A percentile compares a stretch with the other conserved stretches of the same genome.
These are phyloP conservation scores for Graptemys geographica DNA, from an alignment of 2,797 vertebrate species.

Conservation along the genomic window DNA sequence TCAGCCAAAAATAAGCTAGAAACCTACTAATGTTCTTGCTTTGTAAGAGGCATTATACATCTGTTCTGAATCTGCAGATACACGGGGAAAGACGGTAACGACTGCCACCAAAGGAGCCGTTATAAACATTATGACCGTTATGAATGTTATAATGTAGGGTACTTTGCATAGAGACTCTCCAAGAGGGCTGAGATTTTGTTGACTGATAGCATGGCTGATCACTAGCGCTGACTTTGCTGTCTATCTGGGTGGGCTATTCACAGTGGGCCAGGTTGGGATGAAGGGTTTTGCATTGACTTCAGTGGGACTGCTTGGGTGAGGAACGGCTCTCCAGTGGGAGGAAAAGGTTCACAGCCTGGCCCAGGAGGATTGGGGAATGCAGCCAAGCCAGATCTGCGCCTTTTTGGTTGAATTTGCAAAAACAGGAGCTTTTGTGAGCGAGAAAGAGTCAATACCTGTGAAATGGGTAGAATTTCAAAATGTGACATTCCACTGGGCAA, in stretches of 20 bases:
- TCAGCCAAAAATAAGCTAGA: not conserved
- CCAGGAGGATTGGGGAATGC: not conserved
- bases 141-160: not conserved
- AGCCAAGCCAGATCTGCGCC: rapidly evolving
- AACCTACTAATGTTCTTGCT: rapidly evolving
- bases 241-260: not conserved
- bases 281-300: not conserved
- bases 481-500: not conserved
- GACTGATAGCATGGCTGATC: rapidly evolving
- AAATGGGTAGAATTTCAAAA: not conserved
- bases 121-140: not conserved
- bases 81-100: not conserved
- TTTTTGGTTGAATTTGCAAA: not conserved
- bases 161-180: rapidly evolving
- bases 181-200: not conserved
- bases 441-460: not conserved
- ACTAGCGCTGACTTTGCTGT: not conserved
- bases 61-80: not conserved
- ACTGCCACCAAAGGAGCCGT: not conserved
- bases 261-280: not conserved
- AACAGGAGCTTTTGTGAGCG: not conserved
- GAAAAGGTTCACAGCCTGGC: not conserved
- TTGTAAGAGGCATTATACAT: rapidly evolving
- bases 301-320: not conserved
- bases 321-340: rapidly evolving